Evolutionary conservation across 1,140 invertebrate genomes (phyloP), one percentile per base, ranked within the genome.

Genomic region (Nebria ingens): DNA sequence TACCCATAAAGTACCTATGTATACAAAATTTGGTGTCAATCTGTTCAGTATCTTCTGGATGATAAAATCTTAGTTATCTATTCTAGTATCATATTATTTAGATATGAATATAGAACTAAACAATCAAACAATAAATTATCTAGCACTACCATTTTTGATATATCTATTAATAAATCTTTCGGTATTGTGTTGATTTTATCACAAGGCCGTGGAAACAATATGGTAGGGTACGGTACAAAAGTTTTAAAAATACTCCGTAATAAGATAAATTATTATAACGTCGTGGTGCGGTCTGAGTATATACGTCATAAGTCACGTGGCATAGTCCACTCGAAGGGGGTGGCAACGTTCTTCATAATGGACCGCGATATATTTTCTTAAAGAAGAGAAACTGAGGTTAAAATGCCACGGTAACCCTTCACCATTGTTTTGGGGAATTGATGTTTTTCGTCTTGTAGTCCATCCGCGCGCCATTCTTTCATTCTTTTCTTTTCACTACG

Each of bases 191-290:
- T 45, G 9, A 45, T 45, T 9, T 45, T 45, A 45, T 45, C 40
- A 45, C 40, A 45, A 45, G 9, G 9, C 15, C 17, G 40, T 17
- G 17, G 40, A 45, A 3, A 17, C 9, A 45, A 45, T 45, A 45
- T 45, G 40, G 40, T 45, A 9, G 40, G 9, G 40, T 45, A 45
- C 40, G 9, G 40, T 6, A 17, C 17, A 45, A 45, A 45, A 45
- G 9, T 45, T 45, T 45, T 45, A 45, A 45, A 45, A 45, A 45
- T 45, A 45, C 17, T 17, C 40, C 40, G 9, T 45, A 45, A 45
- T 45, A 45, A 45, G 40, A 45, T 45, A 45, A 45, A 45, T 45
- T 45, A 45, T 45, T 45, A 45, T 45, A 12, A 45, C 40, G 40
- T 12, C 40, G 6, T 34, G 25, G 25, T 34, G n/a, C 25, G 6